phyloP scores from a whole-genome alignment of 2,113 vertebrate genomes.

The Syngnathoides biaculeatus region DNA sequence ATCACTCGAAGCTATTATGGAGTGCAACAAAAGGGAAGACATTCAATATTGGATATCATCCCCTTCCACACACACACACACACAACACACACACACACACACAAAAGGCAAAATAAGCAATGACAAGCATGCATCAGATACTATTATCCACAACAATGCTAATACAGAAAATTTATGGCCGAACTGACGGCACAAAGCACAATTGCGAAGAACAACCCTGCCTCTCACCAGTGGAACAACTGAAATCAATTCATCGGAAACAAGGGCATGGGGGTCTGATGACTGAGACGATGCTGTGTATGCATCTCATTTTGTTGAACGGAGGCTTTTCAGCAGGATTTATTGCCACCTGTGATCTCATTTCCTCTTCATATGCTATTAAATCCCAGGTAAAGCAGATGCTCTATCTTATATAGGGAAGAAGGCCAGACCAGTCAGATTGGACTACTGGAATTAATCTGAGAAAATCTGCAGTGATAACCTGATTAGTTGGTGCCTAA shows the following conservation, averaged over 20 bases:
- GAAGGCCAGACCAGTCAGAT: slow-evolving; percentile 34
- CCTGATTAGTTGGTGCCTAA: slow-evolving; percentile 64
- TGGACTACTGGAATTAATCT: slow-evolving; percentile 67
- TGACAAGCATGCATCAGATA: background rate
- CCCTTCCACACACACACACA: slow-evolving; percentile 4
- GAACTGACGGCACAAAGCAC: slow-evolving; percentile 18
- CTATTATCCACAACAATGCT: slow-evolving; percentile 3
- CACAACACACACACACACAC: background rate
- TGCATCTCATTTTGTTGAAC: slow-evolving; percentile 54
- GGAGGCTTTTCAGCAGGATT: slow-evolving; percentile 48
- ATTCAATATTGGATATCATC: slow-evolving; percentile 1
- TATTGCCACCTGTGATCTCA: slow-evolving; percentile 55
- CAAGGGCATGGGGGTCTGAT: slow-evolving; percentile 42
- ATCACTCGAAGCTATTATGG: slow-evolving; percentile 8
- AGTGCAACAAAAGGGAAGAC: slow-evolving; percentile 19
- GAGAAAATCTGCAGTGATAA: slow-evolving; percentile 61
- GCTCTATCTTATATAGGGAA: slow-evolving; percentile 33
- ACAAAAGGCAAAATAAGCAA: slow-evolving; percentile 3
- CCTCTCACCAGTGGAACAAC: slow-evolving; percentile 25
- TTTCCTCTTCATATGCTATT: slow-evolving; percentile 63
- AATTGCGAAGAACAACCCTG: slow-evolving; percentile 16
- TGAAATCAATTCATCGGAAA: slow-evolving; percentile 57
- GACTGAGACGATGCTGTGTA: slow-evolving; percentile 26
- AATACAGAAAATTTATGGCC: slow-evolving; percentile 7
- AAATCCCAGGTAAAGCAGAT: slow-evolving; percentile 65